A percentile compares a stretch with the other conserved stretches of the same genome.
Evolutionary conservation across 2,888 invertebrate genomes (phyloP).

Genomic region (Pheosia gnoma): DNA sequence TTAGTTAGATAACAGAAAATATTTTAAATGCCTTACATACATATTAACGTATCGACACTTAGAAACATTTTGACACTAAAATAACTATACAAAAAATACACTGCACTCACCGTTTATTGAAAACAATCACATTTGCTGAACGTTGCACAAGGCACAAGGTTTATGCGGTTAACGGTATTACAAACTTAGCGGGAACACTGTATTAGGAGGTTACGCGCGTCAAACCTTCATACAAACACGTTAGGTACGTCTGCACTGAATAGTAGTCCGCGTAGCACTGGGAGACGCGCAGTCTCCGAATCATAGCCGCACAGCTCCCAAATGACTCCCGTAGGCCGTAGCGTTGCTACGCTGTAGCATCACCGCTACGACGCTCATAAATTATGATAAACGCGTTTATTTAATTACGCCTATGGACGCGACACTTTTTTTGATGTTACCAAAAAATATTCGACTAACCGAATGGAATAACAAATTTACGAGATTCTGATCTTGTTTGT

Average conservation of each 20-base stretch:
- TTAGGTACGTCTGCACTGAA: conserved; percentile 48
- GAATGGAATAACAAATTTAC: conserved; percentile 24
- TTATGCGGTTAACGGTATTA: conserved; percentile 29
- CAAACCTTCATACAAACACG: conserved; percentile 28
- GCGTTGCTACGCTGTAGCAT: conserved; percentile 44
- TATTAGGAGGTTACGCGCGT: conserved; percentile 44
- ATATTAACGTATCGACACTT: conserved; percentile 23
- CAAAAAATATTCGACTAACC: conserved; percentile 16
- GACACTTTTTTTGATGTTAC: conserved; percentile 25
- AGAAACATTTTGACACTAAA: conserved; percentile 30
- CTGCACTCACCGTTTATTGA: conserved; percentile 61
- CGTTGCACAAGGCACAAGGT: conserved; percentile 37
- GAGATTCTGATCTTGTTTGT: conserved; percentile 24
- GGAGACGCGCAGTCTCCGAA: conserved; percentile 76
- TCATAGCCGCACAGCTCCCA: conserved; percentile 53
- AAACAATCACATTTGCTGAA: conserved; percentile 62
- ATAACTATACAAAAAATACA: conserved; percentile 40
- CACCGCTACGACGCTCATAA: conserved; percentile 45
- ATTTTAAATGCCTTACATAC: conserved; percentile 11
- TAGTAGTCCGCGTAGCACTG: conserved; percentile 63
- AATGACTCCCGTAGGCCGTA: conserved; percentile 51
- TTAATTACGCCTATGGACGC: conserved; percentile 48
- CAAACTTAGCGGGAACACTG: conserved; percentile 38
- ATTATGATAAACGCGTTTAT: conserved; percentile 58
- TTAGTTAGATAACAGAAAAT: conserved; percentile 23